Evolutionary conservation across 2,113 vertebrate genomes (phyloP), one percentile per base, ranked within the genome.

Genomic region (Paracanthobrama guichenoti): DNA sequence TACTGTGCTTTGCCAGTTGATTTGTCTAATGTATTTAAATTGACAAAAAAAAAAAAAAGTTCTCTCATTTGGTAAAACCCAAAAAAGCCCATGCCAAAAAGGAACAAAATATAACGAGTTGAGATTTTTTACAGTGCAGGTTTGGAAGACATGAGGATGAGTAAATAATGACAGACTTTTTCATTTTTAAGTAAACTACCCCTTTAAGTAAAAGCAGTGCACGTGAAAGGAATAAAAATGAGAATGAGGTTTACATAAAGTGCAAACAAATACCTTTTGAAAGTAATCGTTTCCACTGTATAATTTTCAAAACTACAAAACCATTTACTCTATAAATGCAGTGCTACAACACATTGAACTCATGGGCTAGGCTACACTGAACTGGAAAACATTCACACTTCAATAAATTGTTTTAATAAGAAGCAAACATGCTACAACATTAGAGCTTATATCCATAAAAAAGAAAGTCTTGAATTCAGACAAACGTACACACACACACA

Each of bases 331-430:
- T 72, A 42, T 77, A 78, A 69, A 53, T 79, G 74, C 66, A 46
- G 26, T 75, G 55, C 18, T n/a, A 44, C 78, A 85, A 81, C 80
- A 73, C 69, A 82, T 44, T 10, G 14, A 31, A 24, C n/a, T 75
- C 57, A 64, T 2, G 35, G 78, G 59, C 88, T 48, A 48, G 78
- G 55, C 88, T 48, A 48, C n/a, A 46, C 72, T 73, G 71, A 81
- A 42, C 26, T 69, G 79, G 60, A 84, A 85, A 88, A 81, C 79
- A 87, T 66, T 82, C 83, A 87, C 87, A 91, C 84, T 89, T 88
- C 71, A 88, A 53, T 24, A 31, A 66, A 67, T 80, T 20, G 57
- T 86, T 90, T 86, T 89, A 84, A 90, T 77, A 60, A 77, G 85
- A 90, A 87, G 84, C 84, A 87, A 87, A 76, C 44, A 66, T 72